These are phyloP conservation scores for Laupala kohalensis DNA, from an alignment of 1,140 invertebrate species.

Conservation along the genomic window DNA sequence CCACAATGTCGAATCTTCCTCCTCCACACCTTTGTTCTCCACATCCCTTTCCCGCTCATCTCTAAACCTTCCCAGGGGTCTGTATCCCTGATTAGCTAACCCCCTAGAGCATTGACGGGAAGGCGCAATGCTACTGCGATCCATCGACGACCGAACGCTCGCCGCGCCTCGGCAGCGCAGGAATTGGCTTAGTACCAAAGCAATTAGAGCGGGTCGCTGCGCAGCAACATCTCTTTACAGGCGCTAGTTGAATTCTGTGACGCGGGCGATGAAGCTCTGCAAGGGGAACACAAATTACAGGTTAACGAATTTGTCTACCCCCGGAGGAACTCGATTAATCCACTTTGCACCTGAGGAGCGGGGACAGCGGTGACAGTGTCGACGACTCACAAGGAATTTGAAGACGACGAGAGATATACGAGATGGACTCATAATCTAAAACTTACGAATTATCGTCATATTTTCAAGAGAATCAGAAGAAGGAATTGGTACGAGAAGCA, in stretches of 20 bases:
- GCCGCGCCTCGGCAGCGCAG: too few species aligned
- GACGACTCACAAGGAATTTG: not conserved
- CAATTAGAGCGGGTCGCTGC: not conserved
- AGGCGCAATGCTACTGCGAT: too few species aligned
- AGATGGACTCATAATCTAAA: too few species aligned
- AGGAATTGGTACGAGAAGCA: too few species aligned
- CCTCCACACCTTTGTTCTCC: too few species aligned
- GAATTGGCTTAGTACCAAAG: not conserved
- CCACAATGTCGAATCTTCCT: too few species aligned
- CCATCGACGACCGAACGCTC: too few species aligned
- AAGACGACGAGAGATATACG: not conserved
- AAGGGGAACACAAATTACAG: not conserved
- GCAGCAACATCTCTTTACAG: not conserved
- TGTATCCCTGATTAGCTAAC: not conserved
- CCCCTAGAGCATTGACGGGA: too few species aligned
- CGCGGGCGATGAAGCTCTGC: not conserved
- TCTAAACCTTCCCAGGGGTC: too few species aligned
- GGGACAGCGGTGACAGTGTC: not conserved
- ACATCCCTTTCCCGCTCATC: not conserved
- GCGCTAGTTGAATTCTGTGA: not conserved
- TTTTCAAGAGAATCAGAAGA: too few species aligned
- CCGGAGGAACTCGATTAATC: not conserved
- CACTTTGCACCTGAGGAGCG: not conserved
- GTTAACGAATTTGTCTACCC: not conserved
- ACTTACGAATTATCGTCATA: too few species aligned